Percentiles rank a stretch among this genome's conserved stretches.
phyloP scores from a whole-genome alignment of 1,140 invertebrate genomes.

The Helicoverpa zea region DNA sequence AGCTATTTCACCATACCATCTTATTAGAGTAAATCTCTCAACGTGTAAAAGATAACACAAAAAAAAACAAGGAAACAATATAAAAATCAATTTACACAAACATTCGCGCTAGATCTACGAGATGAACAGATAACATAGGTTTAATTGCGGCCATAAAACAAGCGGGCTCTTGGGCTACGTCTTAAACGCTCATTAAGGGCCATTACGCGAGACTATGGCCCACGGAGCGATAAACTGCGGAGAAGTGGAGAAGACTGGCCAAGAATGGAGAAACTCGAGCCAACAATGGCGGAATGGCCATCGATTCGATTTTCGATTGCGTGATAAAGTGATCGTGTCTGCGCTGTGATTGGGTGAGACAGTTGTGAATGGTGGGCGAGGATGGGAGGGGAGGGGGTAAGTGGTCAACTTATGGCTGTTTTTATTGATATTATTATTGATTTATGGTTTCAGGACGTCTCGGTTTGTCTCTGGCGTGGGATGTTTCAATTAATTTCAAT shows the following conservation, averaged over 20 bases:
- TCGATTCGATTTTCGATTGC: slow-evolving; percentile 28
- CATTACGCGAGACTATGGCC: slow-evolving; percentile 36
- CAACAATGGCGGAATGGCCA: slow-evolving; percentile 8
- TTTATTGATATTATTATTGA: slow-evolving; percentile 2
- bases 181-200: slow-evolving; percentile 45
- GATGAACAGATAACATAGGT: slow-evolving; percentile 39
- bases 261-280: background rate
- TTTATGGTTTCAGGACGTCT: background rate
- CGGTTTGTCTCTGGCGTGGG: too few species aligned
- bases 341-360: slow-evolving; percentile 20
- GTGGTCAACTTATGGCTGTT: background rate
- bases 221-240: slow-evolving; percentile 41
- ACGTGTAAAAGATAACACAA: background rate
- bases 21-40: too few species aligned
- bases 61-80: slow-evolving; percentile 29
- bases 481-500: too few species aligned
- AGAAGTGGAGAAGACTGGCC: slow-evolving; percentile 10
- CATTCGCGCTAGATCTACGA: slow-evolving; percentile 39
- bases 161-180: slow-evolving; percentile 37
- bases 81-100: slow-evolving; percentile 48
- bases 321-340: slow-evolving; percentile 12
- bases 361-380: background rate
- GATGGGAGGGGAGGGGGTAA: background rate
- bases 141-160: slow-evolving; percentile 47
- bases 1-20: too few species aligned